Percentiles rank a stretch among this genome's conserved stretches.
Conservation (phyloP, 2,797 vertebrate species). For the Characodon lateralis region DNA sequence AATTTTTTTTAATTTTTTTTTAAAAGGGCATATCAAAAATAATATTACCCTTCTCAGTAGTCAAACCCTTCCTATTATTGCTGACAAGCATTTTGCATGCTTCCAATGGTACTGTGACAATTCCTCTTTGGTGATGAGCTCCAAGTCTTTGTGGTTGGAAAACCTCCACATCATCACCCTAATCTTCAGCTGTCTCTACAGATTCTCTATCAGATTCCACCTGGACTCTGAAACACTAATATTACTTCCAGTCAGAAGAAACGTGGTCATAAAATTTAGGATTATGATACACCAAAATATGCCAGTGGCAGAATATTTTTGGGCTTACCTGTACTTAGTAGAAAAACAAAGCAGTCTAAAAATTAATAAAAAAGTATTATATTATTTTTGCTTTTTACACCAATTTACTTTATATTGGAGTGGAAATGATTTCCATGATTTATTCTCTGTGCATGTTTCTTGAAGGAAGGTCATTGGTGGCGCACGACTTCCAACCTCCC, state of each 20-base stretch:
- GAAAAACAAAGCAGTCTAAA: not conserved
- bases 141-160: not conserved
- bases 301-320: not conserved
- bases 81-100: not conserved
- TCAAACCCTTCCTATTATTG: not conserved
- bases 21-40: not conserved
- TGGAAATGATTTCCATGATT: not conserved
- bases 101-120: not conserved
- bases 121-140: not conserved
- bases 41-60: not conserved
- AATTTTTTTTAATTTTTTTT: not conserved
- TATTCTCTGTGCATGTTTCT: not conserved
- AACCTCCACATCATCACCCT: not conserved
- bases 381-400: not conserved
- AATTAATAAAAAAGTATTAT: not conserved
- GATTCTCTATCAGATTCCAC: not conserved
- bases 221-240: not conserved
- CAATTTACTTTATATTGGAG: not conserved
- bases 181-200: not conserved
- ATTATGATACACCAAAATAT: not conserved
- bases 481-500: not conserved
- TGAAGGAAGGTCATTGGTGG: not conserved
- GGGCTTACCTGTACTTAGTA: not conserved
- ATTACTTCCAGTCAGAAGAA: not conserved
- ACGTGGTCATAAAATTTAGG: not conserved